A percentile compares a stretch with the other conserved stretches of the same genome.
Conservation (phyloP, 2,113 vertebrate genomes). For the Syngnathoides biaculeatus region DNA sequence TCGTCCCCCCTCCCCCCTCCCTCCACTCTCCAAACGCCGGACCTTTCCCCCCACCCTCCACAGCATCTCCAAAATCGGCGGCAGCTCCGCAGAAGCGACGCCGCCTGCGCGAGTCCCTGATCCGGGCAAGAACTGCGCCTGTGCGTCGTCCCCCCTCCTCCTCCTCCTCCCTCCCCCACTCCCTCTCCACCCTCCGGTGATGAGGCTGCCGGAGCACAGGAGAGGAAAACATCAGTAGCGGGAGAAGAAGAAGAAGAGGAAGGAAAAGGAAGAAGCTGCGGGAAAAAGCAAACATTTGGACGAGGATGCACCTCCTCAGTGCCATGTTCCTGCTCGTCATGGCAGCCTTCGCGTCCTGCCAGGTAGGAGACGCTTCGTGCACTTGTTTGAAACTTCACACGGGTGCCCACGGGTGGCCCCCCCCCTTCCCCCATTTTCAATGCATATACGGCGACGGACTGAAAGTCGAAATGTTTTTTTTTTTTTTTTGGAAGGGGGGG, state of each 20-base stretch:
- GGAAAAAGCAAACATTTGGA: slow-evolving; percentile 67
- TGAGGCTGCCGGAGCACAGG: slow-evolving; percentile 71
- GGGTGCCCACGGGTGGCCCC: too few relatives aligned
- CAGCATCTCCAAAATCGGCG: neutral
- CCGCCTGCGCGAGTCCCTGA: slow-evolving; percentile 44
- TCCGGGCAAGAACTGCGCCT: slow-evolving; percentile 45
- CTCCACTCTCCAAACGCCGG: neutral
- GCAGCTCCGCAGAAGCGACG: slow-evolving; percentile 32
- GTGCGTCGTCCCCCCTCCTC: slow-evolving; percentile 35
- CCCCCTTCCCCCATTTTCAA: too few relatives aligned
- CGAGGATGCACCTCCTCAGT: slow-evolving; percentile 79
- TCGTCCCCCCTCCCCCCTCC: neutral
- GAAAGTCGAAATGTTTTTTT: too few relatives aligned
- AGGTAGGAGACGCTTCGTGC: slow-evolving; percentile 66
- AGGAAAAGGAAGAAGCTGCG: slow-evolving; percentile 41
- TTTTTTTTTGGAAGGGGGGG: neutral
- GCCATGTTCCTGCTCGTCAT: slow-evolving; percentile 79
- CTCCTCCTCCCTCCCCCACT: slow-evolving; percentile 10
- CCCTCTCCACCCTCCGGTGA: slow-evolving; percentile 44
- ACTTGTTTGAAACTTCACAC: slow-evolving; percentile 53
- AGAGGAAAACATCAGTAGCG: slow-evolving; percentile 1
- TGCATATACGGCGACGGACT: neutral
- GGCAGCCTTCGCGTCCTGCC: slow-evolving; percentile 67
- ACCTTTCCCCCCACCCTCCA: slow-evolving; percentile 4
- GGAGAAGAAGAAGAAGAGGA: slow-evolving; percentile 22